Evolutionary conservation across 2,113 vertebrate genomes (phyloP), one percentile per base, ranked within the genome.

Genomic region (Bothrops jararaca): DNA sequence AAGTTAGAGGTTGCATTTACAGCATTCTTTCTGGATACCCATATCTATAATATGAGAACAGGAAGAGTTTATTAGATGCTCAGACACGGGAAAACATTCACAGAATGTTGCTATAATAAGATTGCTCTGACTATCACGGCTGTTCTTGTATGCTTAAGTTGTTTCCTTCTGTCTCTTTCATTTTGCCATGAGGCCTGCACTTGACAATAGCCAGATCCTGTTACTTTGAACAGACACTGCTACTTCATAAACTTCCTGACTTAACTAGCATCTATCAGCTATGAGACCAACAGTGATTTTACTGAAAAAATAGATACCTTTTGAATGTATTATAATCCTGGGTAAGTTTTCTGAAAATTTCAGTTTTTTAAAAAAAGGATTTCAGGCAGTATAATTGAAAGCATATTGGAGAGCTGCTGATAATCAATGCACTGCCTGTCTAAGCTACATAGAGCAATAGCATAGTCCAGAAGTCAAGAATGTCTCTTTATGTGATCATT

Each of bases 41-140:
- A 11, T 4, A 88, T 93, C 89, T 96, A 92, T 80, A 92, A 39
- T 91, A 85, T 91, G 94, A 93, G 58, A 95, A 96, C 86, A 85
- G 29, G 50, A 45, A 93, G 26, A 7, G 85, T 87, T 85, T 91
- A 58, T 24, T 95, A n/a, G 90, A 92, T 26, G 60, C 42, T 91
- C 45, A 45, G 34, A 92, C 3, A 74, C 23, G 42, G n/a, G 8
- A 57, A 53, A 93, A 92, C 80, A 90, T 85, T n/a, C 87, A 34
- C 3, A 91, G 58, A 93, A 80, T 29, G 0, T 89, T 93, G 2
- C 60, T 94, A 12, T 91, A 94, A 53, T 91, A 92, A 92, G 69
- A 91, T 3, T 39, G 91, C 22, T 42, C 74, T 42, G 74, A 80
- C 74, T 42, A 80, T 22, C 34, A 80, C 34, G 74, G 74, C 74